Evolutionary conservation across 2,113 vertebrate genomes (phyloP).

Genomic region (Ia io): DNA sequence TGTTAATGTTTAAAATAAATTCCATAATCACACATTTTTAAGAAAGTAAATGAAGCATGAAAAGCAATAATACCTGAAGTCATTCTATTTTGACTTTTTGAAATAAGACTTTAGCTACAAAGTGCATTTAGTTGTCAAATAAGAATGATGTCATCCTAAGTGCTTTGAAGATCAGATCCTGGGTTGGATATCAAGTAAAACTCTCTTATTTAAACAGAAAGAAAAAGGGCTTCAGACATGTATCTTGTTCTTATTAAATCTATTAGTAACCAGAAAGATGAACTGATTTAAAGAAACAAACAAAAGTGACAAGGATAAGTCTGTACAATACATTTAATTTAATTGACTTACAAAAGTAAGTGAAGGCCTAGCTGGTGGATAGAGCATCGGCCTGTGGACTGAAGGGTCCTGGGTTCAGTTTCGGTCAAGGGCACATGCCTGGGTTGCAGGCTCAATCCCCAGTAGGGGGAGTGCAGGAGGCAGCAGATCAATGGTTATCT

Average conservation of each 20-base stretch:
- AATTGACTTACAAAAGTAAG: background rate
- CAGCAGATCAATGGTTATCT: too few relatives aligned
- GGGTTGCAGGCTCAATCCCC: too few relatives aligned
- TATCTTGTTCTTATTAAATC: background rate
- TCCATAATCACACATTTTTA: background rate
- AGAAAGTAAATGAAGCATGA: background rate
- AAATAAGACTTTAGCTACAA: background rate
- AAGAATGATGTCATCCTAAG: conserved; percentile 11
- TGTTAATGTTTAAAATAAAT: background rate
- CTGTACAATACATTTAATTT: background rate
- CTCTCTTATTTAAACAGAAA: background rate
- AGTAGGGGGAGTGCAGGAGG: too few relatives aligned
- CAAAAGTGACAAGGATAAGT: background rate
- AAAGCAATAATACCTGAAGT: background rate
- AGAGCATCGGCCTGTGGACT: too few relatives aligned
- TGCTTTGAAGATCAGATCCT: background rate
- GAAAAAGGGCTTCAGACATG: background rate
- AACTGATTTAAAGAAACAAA: conserved; percentile 8
- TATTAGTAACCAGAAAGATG: background rate
- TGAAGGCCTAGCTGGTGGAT: background rate
- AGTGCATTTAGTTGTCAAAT: background rate
- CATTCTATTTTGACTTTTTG: background rate
- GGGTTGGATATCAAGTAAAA: background rate
- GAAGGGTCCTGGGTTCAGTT: too few relatives aligned
- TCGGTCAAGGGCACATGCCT: too few relatives aligned